A percentile compares a stretch with the other conserved stretches of the same genome.
These are phyloP conservation scores for Schizothorax lantsangensis DNA, from an alignment of 2,797 vertebrate genomes.

Conservation along the genomic window DNA sequence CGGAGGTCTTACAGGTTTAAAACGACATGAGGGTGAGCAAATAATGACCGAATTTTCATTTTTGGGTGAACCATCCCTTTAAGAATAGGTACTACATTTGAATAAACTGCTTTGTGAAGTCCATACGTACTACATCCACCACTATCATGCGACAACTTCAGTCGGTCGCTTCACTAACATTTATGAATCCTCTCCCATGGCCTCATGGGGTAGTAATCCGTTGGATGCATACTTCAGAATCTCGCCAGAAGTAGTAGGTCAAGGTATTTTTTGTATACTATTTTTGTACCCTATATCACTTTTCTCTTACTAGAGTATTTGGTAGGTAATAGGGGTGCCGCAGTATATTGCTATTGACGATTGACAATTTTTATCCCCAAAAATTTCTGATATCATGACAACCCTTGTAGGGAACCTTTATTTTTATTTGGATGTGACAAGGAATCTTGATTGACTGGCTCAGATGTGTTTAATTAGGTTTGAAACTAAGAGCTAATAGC, in stretches of 20 bases:
- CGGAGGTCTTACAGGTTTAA: background rate
- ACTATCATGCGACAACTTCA: background rate
- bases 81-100: background rate
- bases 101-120: background rate
- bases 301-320: background rate
- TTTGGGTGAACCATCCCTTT: background rate
- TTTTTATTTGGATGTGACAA: background rate
- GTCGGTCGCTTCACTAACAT: background rate
- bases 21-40: background rate
- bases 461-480: background rate
- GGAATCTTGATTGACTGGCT: background rate
- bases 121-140: background rate
- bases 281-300: background rate
- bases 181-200: background rate
- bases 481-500: background rate
- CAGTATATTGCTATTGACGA: background rate
- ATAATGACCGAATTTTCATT: background rate
- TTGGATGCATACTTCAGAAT: background rate
- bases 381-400: background rate
- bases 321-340: background rate
- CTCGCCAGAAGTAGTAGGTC: background rate
- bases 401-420: background rate
- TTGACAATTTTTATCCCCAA: too few relatives aligned
- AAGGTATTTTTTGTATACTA: background rate
- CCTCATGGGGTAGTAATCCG: background rate